Conservation (phyloP, 2,797 vertebrate genomes). For the Cossypha heuglini region DNA sequence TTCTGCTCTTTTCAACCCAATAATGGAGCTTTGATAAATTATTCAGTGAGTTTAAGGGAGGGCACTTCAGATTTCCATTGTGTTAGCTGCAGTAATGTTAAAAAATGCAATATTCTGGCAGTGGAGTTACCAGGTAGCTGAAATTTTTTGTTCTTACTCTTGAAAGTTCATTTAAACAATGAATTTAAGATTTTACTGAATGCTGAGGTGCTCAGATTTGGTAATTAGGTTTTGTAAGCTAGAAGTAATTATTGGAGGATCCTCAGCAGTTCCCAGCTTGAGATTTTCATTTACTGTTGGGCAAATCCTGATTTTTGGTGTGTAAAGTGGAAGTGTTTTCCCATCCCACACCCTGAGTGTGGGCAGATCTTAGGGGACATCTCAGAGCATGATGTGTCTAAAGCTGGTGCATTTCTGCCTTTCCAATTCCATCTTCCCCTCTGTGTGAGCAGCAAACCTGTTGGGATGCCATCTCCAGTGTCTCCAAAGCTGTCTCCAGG, state of each 20-base stretch:
- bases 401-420: background rate
- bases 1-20: background rate
- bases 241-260: background rate
- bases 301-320: background rate
- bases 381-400: rapidly evolving
- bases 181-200: background rate
- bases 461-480: slow-evolving; percentile 94
- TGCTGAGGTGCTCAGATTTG: background rate
- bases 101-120: background rate
- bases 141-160: background rate
- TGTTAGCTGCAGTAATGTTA: background rate
- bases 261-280: background rate
- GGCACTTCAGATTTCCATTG: background rate
- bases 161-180: background rate
- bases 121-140: background rate
- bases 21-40: background rate
- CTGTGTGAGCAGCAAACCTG: slow-evolving; percentile 85
- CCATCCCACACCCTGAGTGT: background rate
- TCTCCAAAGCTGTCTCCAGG: slow-evolving; percentile 97
- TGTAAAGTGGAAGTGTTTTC: background rate
- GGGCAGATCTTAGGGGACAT: background rate
- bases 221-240: background rate
- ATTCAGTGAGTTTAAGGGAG: background rate
- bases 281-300: background rate
- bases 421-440: background rate